phyloP scores from a whole-genome alignment of 2,797 vertebrate species.

The Steatocranus sp. region DNA sequence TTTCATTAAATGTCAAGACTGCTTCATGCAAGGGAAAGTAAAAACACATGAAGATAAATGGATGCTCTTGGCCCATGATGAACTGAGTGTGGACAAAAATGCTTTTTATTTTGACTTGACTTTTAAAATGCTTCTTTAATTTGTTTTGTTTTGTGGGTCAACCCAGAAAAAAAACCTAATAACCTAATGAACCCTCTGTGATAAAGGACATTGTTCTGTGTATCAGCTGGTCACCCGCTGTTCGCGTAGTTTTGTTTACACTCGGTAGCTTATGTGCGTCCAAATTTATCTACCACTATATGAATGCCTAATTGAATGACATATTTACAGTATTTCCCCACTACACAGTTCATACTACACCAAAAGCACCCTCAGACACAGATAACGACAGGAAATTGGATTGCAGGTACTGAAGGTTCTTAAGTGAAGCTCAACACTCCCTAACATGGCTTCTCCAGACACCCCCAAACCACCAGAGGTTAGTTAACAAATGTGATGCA shows the following conservation, averaged over 20 bases:
- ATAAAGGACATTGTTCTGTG: neutral
- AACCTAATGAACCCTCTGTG: neutral
- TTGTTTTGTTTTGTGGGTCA: neutral
- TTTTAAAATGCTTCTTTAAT: neutral
- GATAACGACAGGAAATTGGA: neutral
- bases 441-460: neutral
- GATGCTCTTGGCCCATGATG: neutral
- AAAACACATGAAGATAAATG: neutral
- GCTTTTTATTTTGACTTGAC: neutral
- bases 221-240: neutral
- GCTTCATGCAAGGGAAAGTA: slow-evolving; percentile 13
- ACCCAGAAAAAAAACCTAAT: neutral
- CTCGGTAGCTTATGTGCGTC: neutral
- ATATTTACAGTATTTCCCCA: neutral
- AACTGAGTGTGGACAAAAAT: neutral
- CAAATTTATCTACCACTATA: neutral
- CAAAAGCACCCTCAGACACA: neutral
- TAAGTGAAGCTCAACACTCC: neutral
- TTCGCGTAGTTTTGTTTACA: neutral
- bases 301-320: neutral
- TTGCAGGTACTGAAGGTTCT: neutral
- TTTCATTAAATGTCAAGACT: neutral
- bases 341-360: neutral
- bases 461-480: neutral
- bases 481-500: neutral